A percentile compares a stretch with the other conserved stretches of the same genome.
These are phyloP conservation scores for Sesamia nonagrioides DNA, from an alignment of 1,140 invertebrate species.

Conservation along the genomic window DNA sequence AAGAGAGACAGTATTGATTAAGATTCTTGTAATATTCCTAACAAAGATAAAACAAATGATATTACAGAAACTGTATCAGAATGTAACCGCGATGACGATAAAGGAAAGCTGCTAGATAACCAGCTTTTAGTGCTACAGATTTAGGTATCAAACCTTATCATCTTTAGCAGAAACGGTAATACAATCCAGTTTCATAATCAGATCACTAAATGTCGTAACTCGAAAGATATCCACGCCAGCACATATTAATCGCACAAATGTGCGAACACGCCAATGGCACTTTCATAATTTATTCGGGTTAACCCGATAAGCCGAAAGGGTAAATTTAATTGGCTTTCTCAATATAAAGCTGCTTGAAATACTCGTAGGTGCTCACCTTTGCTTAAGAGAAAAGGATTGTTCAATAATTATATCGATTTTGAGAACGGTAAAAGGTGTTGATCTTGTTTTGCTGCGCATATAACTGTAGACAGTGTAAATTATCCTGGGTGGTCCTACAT, in stretches of 20 bases:
- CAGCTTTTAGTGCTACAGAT: not conserved
- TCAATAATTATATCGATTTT: slow-evolving; percentile 29
- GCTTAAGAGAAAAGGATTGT: slow-evolving; percentile 35
- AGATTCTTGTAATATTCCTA: not conserved
- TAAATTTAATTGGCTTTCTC: slow-evolving; percentile 46
- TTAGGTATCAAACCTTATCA: not conserved
- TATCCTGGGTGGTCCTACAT: not conserved
- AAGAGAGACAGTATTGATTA: not conserved
- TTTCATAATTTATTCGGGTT: slow-evolving; percentile 46
- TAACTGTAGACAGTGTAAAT: not conserved
- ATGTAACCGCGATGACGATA: not conserved
- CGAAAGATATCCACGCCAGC: not conserved
- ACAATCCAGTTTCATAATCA: slow-evolving; percentile 4
- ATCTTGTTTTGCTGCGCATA: not conserved
- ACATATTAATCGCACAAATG: slow-evolving; percentile 4
- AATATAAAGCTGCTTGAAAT: slow-evolving; percentile 35
- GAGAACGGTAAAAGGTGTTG: slow-evolving; percentile 30
- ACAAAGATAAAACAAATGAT: not conserved
- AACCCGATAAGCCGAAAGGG: slow-evolving; percentile 46
- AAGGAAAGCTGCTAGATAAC: not conserved
- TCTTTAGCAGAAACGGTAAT: not conserved
- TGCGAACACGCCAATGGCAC: slow-evolving; percentile 29
- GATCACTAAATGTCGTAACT: slow-evolving; percentile 6
- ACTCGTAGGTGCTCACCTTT: slow-evolving; percentile 25
- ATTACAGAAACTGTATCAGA: not conserved